phyloP scores from a whole-genome alignment of 2,113 vertebrate genomes.

The Ivindomyrus marchei region DNA sequence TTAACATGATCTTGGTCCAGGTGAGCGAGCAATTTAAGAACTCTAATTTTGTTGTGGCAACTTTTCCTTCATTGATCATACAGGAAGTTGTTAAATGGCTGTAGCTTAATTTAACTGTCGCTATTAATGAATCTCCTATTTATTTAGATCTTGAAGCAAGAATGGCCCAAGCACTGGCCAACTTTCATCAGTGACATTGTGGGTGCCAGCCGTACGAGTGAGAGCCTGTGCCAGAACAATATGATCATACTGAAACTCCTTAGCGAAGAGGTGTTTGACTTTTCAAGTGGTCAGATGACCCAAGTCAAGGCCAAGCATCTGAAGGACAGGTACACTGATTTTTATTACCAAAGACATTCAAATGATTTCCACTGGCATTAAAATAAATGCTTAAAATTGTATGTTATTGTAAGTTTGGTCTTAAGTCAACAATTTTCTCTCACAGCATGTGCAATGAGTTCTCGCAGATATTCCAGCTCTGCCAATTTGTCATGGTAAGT shows the following conservation, averaged over 20 bases:
- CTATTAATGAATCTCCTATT: slow-evolving; percentile 33
- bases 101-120: background rate
- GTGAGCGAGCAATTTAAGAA: slow-evolving; percentile 48
- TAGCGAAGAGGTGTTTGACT: slow-evolving; percentile 75
- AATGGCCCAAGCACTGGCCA: slow-evolving; percentile 99
- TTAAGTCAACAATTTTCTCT: slow-evolving; percentile 9
- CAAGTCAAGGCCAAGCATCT: slow-evolving; percentile 93
- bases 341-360: background rate
- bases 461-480: slow-evolving; percentile 93
- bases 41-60: background rate
- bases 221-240: slow-evolving; percentile 98
- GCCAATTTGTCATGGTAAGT: slow-evolving; percentile 96
- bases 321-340: slow-evolving; percentile 74
- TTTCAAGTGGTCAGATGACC: slow-evolving; percentile 86
- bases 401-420: background rate
- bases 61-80: background rate
- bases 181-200: slow-evolving; percentile 98
- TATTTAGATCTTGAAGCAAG: slow-evolving; percentile 90
- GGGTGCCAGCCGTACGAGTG: slow-evolving; percentile 92
- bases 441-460: slow-evolving; percentile 96
- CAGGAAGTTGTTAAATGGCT: background rate
- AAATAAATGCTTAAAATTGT: background rate
- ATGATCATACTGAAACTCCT: slow-evolving; percentile 92
- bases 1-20: slow-evolving; percentile 98
- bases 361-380: background rate